These are phyloP conservation scores for Pelosia muscerda DNA, from an alignment of 2,888 invertebrate species.

Conservation along the genomic window DNA sequence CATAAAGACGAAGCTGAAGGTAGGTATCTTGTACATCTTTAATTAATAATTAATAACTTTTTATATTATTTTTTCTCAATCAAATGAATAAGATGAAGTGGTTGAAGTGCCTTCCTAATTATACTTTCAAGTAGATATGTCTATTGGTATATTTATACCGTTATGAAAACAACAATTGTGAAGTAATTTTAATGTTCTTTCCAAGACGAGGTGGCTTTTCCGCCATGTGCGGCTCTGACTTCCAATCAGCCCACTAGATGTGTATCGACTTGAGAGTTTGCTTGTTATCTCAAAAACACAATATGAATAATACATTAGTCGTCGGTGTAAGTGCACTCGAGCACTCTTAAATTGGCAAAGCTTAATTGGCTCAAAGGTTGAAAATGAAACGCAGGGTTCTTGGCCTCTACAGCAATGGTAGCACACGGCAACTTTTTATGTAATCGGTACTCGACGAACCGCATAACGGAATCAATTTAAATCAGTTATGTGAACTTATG, in stretches of 20 bases:
- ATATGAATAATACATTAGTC: slow-evolving; percentile 86
- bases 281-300: slow-evolving; percentile 87
- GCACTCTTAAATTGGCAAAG: slow-evolving; percentile 83
- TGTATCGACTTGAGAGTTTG: slow-evolving; percentile 82
- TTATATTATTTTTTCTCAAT: no score
- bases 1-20: no score
- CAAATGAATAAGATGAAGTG: no score
- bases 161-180: slow-evolving; percentile 37
- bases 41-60: no score
- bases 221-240: slow-evolving; percentile 65
- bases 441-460: slow-evolving; percentile 63
- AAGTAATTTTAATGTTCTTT: slow-evolving; percentile 73
- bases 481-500: slow-evolving; percentile 66
- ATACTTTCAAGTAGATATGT: slow-evolving; percentile 34
- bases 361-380: slow-evolving; percentile 85
- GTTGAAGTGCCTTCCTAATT: neutral
- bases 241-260: slow-evolving; percentile 84
- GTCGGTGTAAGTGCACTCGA: slow-evolving; percentile 71
- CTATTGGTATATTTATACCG: no score
- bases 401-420: slow-evolving; percentile 48
- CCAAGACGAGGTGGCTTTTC: slow-evolving; percentile 61
- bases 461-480: slow-evolving; percentile 66
- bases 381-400: slow-evolving; percentile 74
- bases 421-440: slow-evolving; percentile 68
- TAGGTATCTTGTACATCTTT: no score